Evolutionary conservation across 2,797 vertebrate genomes (phyloP).

Genomic region (Tokudaia tokunoshimensis): DNA sequence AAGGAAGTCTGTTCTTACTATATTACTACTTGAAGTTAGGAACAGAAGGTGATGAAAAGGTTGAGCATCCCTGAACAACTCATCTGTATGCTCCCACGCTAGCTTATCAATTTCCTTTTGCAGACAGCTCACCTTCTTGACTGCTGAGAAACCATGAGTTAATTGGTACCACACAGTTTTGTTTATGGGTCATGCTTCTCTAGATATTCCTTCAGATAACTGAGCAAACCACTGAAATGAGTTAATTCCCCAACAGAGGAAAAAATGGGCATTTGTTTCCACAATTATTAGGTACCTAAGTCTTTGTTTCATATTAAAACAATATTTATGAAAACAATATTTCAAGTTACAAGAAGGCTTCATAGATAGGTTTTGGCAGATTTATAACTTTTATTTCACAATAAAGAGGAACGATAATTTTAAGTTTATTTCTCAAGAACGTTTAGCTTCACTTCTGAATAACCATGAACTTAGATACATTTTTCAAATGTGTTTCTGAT

Average conservation of each 20-base stretch:
- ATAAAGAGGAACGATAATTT: not conserved
- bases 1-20: not conserved
- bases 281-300: conserved; percentile 57
- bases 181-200: not conserved
- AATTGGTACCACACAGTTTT: conserved; percentile 8
- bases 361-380: not conserved
- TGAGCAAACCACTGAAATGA: not conserved
- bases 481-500: conserved; percentile 20
- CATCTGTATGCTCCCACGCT: not conserved
- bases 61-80: not conserved
- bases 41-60: not conserved
- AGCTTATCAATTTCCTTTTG: not conserved
- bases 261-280: not conserved
- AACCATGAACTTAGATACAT: not conserved
- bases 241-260: not conserved
- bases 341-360: not conserved
- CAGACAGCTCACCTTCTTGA: not conserved
- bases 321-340: conserved; percentile 21
- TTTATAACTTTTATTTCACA: conserved; percentile 16
- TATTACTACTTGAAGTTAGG: not conserved
- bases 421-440: not conserved
- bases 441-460: not conserved
- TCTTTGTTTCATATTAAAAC: conserved; percentile 27
- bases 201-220: conserved; percentile 25
- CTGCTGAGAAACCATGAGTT: conserved; percentile 6